These are phyloP conservation scores for Anguilla pacifica DNA, from an alignment of 2,797 vertebrate species.

Conservation along the genomic window DNA sequence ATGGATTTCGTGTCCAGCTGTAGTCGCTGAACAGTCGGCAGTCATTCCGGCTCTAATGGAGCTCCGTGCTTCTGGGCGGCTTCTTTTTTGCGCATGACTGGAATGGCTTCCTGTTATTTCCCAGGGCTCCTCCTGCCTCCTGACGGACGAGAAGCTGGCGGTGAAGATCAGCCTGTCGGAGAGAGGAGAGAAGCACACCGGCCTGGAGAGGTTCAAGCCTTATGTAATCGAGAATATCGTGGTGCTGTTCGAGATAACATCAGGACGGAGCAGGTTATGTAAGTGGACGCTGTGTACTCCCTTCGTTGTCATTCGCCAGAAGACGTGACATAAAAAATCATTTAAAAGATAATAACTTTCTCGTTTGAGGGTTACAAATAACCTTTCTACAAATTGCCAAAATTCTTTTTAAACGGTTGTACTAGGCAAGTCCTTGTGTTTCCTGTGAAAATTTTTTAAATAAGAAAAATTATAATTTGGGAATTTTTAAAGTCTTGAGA, in stretches of 20 bases:
- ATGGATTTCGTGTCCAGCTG: neutral
- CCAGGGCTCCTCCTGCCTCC: constrained; percentile 72
- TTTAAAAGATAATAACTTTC: neutral
- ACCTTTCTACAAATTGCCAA: neutral
- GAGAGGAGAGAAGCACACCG: constrained; percentile 78
- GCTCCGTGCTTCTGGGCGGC: neutral
- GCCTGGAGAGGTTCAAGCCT: constrained; percentile 90
- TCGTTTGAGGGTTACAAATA: neutral
- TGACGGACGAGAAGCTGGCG: constrained; percentile 74
- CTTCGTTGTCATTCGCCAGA: neutral
- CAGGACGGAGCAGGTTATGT: constrained; percentile 70
- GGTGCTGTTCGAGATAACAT: constrained; percentile 83
- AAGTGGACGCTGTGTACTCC: constrained; percentile 42
- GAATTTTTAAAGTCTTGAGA: too few relatives aligned
- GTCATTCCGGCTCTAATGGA: neutral
- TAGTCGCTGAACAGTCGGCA: neutral
- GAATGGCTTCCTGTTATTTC: constrained; percentile 53
- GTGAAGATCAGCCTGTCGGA: constrained; percentile 90
- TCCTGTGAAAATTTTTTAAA: neutral
- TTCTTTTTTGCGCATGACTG: constrained; percentile 42
- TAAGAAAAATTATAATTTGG: too few relatives aligned
- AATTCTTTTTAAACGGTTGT: neutral
- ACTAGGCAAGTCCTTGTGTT: neutral
- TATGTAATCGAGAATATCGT: constrained; percentile 92
- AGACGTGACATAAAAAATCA: neutral